Conservation (phyloP, 2,113 vertebrate species). For the Phoenicopterus ruber region DNA sequence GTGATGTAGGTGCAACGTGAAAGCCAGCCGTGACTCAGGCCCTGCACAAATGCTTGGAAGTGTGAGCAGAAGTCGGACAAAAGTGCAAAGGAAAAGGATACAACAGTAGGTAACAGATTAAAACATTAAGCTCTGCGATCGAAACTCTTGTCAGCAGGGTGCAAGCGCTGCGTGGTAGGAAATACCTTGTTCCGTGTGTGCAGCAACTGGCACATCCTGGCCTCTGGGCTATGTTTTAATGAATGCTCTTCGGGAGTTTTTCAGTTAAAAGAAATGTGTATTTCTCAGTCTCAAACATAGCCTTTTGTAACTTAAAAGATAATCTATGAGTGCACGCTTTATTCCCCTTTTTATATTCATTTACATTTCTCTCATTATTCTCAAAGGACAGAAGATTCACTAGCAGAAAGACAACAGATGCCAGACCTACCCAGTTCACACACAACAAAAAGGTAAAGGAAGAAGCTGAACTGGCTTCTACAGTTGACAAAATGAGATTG, state of each 20-base stretch:
- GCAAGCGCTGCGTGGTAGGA: neutral
- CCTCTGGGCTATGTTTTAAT: neutral
- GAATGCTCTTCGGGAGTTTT: neutral
- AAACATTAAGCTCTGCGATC: neutral
- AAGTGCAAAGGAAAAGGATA: neutral
- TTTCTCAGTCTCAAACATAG: neutral
- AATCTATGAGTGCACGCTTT: neutral
- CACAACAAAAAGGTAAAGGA: neutral
- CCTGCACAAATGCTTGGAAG: neutral
- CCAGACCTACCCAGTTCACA: neutral
- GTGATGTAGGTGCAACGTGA: fast-evolving
- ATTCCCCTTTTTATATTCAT: neutral
- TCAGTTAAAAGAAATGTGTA: neutral
- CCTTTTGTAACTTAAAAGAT: neutral
- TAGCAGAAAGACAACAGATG: neutral
- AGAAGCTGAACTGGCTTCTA: neutral
- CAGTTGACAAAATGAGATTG: neutral
- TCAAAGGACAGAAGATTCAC: neutral
- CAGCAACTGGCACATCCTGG: neutral
- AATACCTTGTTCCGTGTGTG: neutral
- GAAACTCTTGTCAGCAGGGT: neutral
- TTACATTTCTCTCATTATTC: neutral
- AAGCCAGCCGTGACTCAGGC: neutral
- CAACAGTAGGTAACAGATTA: neutral
- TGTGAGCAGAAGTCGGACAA: neutral